Evolutionary conservation across 2,888 invertebrate genomes (phyloP).

Genomic region (Drosophila trichaetosa): DNA sequence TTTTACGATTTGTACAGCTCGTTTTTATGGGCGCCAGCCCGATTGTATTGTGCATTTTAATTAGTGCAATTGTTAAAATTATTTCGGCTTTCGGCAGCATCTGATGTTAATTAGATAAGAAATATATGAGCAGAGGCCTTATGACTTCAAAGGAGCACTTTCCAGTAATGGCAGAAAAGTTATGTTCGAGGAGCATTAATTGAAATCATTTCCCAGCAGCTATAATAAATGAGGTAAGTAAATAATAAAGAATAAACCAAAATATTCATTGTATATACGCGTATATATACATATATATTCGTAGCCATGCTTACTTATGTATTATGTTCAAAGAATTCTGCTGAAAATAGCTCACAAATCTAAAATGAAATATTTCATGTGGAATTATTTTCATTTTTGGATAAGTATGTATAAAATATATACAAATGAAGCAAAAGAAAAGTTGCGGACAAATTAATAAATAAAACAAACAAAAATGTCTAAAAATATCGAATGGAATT

Average conservation of each 20-base stretch:
- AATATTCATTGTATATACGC: too few species aligned
- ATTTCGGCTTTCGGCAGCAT: slow-evolving; percentile 17
- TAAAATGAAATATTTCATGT: slow-evolving; percentile 6
- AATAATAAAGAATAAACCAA: background rate
- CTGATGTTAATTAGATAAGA: slow-evolving; percentile 52
- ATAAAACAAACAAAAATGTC: slow-evolving; percentile 22
- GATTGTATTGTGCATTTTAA: slow-evolving; percentile 53
- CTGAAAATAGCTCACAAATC: slow-evolving; percentile 28
- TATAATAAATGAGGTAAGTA: slow-evolving; percentile 1
- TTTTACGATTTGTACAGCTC: slow-evolving; percentile 20
- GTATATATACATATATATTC: background rate
- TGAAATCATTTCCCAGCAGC: slow-evolving; percentile 3
- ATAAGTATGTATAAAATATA: background rate
- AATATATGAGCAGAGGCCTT: slow-evolving; percentile 14
- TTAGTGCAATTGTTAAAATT: slow-evolving; percentile 65
- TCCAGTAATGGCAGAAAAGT: slow-evolving; percentile 5
- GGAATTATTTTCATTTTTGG: slow-evolving; percentile 1
- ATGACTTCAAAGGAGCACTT: slow-evolving; percentile 18
- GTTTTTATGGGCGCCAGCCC: slow-evolving; percentile 10
- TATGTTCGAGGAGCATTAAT: slow-evolving; percentile 11
- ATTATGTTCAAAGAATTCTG: background rate
- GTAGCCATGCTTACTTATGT: background rate
- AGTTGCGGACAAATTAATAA: slow-evolving; percentile 55
- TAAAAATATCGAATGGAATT: slow-evolving; percentile 15
- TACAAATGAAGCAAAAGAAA: slow-evolving; percentile 8